Evolutionary conservation across 2,888 invertebrate genomes (phyloP).

Genomic region (Erebia ligea): DNA sequence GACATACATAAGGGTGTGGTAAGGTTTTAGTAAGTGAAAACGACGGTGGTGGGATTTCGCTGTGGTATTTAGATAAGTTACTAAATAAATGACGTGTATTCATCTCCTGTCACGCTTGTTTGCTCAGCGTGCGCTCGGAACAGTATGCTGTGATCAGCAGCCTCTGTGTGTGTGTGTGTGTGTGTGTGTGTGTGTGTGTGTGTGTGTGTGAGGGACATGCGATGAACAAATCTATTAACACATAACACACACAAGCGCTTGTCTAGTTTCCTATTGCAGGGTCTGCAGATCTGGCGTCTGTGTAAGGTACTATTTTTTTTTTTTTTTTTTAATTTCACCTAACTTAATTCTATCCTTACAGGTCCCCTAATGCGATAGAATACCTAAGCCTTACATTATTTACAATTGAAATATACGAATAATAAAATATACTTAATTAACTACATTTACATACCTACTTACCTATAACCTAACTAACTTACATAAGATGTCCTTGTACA

Average conservation of each 20-base stretch:
- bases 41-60: slow-evolving; percentile 47
- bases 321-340: too few relatives aligned
- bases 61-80: slow-evolving; percentile 73
- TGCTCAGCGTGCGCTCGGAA: slow-evolving; percentile 57
- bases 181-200: background rate
- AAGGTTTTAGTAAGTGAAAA: slow-evolving; percentile 37
- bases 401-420: too few relatives aligned
- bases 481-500: too few relatives aligned
- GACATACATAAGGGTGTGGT: slow-evolving; percentile 49
- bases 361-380: too few relatives aligned
- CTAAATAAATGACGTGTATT: slow-evolving; percentile 79
- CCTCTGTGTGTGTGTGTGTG: background rate
- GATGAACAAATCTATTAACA: slow-evolving; percentile 6
- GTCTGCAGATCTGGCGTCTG: too few relatives aligned
- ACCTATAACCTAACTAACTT: too few relatives aligned
- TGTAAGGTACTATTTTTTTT: too few relatives aligned
- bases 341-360: too few relatives aligned
- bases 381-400: too few relatives aligned
- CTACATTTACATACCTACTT: too few relatives aligned
- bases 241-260: background rate
- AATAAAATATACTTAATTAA: too few relatives aligned
- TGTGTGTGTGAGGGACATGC: slow-evolving; percentile 3
- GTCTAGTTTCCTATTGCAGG: too few relatives aligned
- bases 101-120: slow-evolving; percentile 74
- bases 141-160: slow-evolving; percentile 28